Evolutionary conservation across 2,888 invertebrate species (phyloP), one percentile per base, ranked within the genome.

Genomic region (Hybos culiciformis): DNA sequence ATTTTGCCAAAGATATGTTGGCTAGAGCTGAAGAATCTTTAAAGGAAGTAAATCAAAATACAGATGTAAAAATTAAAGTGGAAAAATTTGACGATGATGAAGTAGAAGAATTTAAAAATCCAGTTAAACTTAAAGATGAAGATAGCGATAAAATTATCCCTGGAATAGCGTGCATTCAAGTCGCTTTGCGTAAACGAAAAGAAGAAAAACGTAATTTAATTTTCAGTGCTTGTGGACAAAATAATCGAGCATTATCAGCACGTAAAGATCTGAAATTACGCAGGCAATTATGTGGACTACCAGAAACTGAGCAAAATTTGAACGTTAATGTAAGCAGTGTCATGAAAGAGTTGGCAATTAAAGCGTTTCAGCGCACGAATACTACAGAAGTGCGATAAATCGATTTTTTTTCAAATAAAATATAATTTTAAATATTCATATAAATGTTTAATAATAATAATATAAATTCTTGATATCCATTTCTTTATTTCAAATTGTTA

Each of bases 241-340:
- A 77, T 54, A 78, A 83, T 21, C 72, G 83, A 14, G 88, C 86
- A 0, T 63, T 88, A 38, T 83, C 83, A 51, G 86, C 88, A 7
- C 71, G 87, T 15, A 72, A 81, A 41, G 90, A 90, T 60, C 67
- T 88, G 45, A 78, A 80, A 21, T 72, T 88, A 46, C 70, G 81
- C 8, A 67, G 81, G 24, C 78, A 78, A 56, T 62, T 86, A 37
- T 81, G 81, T 56, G 74, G 78, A 51, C 63, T 82, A 52, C 80
- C 82, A 0, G 68, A 76, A 2, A 72, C 74, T 5, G 80, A 81
- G 53, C 66, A 72, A 41, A 71, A 71, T 17, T 70, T 61, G 18
- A 55, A 57, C 3, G 56, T 57, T 5, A 56, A 58, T 6, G 57
- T 59, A 14, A 62, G 56, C 45, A 58, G 60, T 9, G 56, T 56